A percentile compares a stretch with the other conserved stretches of the same genome.
Conservation (phyloP, 2,888 invertebrate species). For the Didymodactylos carnosus region DNA sequence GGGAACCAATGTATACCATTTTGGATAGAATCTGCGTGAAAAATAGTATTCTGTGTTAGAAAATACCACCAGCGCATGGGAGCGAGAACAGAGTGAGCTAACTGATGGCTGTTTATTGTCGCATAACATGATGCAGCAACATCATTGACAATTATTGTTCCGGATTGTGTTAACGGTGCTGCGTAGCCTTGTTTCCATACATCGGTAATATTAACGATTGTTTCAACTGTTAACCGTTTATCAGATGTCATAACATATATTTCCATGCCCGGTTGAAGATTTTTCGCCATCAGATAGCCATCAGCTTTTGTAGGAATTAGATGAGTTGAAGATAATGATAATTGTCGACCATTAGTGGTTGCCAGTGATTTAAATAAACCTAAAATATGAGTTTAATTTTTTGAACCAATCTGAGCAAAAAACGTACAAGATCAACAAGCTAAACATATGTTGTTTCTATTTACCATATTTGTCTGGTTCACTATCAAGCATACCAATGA, state of each 20-base stretch:
- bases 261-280: not conserved
- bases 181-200: slow-evolving; percentile 3
- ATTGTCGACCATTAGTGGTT: not conserved
- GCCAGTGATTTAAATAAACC: not conserved
- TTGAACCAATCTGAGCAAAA: too few species aligned
- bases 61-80: slow-evolving; percentile 14
- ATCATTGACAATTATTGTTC: slow-evolving; percentile 8
- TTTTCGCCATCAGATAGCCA: not conserved
- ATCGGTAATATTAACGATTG: not conserved
- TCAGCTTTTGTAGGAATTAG: not conserved
- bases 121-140: slow-evolving; percentile 10
- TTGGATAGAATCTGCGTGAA: not conserved
- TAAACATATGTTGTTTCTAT: not conserved
- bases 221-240: not conserved
- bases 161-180: slow-evolving; percentile 11
- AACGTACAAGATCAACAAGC: not conserved
- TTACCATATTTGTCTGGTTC: not conserved
- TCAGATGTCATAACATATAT: not conserved
- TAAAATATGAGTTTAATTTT: too few species aligned
- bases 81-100: slow-evolving; percentile 8
- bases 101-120: slow-evolving; percentile 5
- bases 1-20: slow-evolving; percentile 14
- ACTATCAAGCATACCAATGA: not conserved
- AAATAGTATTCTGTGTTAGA: too few species aligned
- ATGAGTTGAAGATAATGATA: not conserved